Conservation (phyloP, 1,140 invertebrate species). For the Ceratina australensis region DNA sequence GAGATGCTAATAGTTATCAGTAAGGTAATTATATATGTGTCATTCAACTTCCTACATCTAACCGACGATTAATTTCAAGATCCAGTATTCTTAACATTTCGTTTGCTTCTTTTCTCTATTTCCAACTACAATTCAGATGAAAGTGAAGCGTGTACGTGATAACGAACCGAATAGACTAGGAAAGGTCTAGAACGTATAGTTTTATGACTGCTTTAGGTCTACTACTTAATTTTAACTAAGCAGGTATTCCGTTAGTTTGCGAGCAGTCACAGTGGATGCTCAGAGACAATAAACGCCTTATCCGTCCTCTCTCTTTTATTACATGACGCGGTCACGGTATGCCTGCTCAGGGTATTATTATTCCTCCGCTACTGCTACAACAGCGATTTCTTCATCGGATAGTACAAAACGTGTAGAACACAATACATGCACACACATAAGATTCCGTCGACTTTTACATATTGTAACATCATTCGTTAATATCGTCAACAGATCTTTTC, state of each 20-base stretch:
- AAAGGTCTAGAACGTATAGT: too few species aligned
- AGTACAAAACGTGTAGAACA: too few species aligned
- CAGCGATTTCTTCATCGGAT: neutral
- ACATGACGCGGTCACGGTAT: neutral
- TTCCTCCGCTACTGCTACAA: neutral
- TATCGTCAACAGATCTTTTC: too few species aligned
- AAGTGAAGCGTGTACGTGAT: neutral
- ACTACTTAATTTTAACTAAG: neutral
- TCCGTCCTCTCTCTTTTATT: neutral
- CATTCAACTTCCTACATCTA: neutral
- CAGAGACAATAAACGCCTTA: conserved; percentile 19
- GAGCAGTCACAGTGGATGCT: conserved; percentile 15
- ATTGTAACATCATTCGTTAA: too few species aligned
- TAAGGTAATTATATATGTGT: conserved; percentile 78
- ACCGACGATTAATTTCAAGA: neutral
- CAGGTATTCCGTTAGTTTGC: conserved; percentile 4
- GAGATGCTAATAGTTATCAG: conserved; percentile 88
- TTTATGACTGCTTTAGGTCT: neutral
- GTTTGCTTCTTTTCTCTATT: too few species aligned
- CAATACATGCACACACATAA: too few species aligned
- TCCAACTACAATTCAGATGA: neutral
- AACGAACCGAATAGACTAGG: neutral
- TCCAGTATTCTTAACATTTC: too few species aligned
- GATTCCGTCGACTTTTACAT: too few species aligned
- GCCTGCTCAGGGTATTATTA: neutral